Evolutionary conservation across 2,113 vertebrate genomes (phyloP), one percentile per base, ranked within the genome.

Genomic region (Carassius gibelio): DNA sequence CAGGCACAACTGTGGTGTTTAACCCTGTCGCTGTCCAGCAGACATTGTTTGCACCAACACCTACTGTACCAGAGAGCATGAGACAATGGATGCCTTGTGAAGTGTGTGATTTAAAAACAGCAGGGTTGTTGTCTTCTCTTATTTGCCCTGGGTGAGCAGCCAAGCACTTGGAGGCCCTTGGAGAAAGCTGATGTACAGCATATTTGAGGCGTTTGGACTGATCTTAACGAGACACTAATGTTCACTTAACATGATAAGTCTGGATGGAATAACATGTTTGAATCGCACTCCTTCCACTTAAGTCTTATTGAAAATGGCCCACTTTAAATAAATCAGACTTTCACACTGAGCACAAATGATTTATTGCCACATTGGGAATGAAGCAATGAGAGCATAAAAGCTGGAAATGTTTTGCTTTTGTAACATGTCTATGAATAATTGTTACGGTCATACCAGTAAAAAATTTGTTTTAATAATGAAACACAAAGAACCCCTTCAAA

Each of bases 81-180:
- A 87, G 45, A n/a, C 57, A 55, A 45, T 26, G 92, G 87, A 93
- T 92, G 91, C 91, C 91, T 92, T 92, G 90, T 91, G 92, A 92
- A 91, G 91, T 93, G 89, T 91, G 90, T 89, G 89, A 92, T 94
- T 92, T 93, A 93, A 94, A 93, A 94, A 94, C 93, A 93, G 93
- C 93, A 93, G 90, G 91, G 90, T 92, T 84, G 90, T 90, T 91
- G 93, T 92, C 93, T 89, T 91, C 90, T 87, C 91, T 88, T 87
- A 88, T 94, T 72, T 74, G 83, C 87, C 91, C 83, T 74, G 62
- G 85, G 82, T 84, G 89, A 85, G 87, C 86, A 88, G 62, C 89
- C 36, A 87, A 81, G 72, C 84, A 61, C 88, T 2, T 84, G 48
- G 86, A 64, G 76, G 14, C 66, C 83, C 78, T 83, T 50, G 64